Conservation (phyloP, 2,797 vertebrate species). For the Sylvilagus floridanus region DNA sequence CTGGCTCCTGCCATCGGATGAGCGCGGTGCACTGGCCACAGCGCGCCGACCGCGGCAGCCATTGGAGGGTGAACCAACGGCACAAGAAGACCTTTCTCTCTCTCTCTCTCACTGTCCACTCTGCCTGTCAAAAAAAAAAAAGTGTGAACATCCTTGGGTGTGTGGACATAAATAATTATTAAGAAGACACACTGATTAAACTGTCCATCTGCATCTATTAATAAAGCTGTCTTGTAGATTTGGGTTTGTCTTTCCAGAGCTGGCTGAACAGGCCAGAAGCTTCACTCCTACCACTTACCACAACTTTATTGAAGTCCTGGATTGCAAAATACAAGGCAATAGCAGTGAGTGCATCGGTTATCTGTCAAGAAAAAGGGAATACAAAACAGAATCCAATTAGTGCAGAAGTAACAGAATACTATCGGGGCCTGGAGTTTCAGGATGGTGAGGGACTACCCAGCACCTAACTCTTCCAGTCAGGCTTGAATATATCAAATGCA, state of each 20-base stretch:
- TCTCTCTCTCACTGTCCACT: no score
- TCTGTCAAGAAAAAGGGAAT: slow-evolving; percentile 86
- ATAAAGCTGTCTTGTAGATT: slow-evolving; percentile 13
- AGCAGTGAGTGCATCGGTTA: slow-evolving; percentile 95
- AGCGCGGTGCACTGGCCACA: no score
- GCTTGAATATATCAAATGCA: slow-evolving; percentile 2
- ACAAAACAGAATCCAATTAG: slow-evolving; percentile 45
- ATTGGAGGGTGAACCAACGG: no score
- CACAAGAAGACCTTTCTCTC: no score
- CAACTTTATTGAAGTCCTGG: slow-evolving; percentile 96
- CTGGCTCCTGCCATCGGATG: no score
- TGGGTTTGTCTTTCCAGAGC: neutral
- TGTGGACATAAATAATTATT: slow-evolving; percentile 4
- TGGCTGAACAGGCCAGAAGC: slow-evolving; percentile 28
- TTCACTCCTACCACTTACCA: slow-evolving; percentile 90
- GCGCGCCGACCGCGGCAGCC: no score
- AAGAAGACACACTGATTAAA: slow-evolving; percentile 42
- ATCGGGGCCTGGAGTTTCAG: neutral
- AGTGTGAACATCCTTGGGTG: slow-evolving; percentile 26
- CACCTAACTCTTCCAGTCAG: neutral
- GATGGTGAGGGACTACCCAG: neutral
- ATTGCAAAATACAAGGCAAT: slow-evolving; percentile 95
- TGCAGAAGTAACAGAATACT: neutral
- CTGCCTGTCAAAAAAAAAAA: no score
- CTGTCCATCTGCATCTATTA: slow-evolving; percentile 30